These are phyloP conservation scores for Zaprionus davidi DNA, from an alignment of 1,140 invertebrate species.

Conservation along the genomic window DNA sequence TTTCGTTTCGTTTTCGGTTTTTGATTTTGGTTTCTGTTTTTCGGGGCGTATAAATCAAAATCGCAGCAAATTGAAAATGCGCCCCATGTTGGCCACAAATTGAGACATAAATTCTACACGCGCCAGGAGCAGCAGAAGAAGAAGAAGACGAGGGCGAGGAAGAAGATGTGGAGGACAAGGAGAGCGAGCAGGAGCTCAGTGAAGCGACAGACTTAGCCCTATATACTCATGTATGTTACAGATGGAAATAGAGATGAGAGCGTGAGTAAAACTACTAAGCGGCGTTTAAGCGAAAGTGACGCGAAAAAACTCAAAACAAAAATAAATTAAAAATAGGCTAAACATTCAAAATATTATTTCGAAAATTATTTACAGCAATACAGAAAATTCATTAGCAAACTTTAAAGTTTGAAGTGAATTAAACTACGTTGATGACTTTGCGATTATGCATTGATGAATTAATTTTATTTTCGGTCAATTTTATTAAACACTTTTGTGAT, in stretches of 20 bases:
- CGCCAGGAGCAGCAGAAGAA: conserved; percentile 54
- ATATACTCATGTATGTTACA: background rate
- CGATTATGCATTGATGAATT: no score
- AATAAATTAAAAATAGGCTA: no score
- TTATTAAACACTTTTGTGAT: no score
- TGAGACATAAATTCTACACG: conserved; percentile 82
- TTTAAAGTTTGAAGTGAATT: no score
- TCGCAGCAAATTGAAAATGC: conserved; percentile 79
- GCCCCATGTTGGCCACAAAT: conserved; percentile 80
- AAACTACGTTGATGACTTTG: no score
- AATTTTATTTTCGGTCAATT: no score
- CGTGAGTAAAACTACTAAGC: no score
- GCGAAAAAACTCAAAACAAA: no score
- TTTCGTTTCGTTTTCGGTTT: conserved; percentile 21
- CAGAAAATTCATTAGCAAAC: no score
- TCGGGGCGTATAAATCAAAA: conserved; percentile 78
- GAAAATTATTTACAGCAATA: no score
- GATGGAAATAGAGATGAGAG: conserved; percentile 4
- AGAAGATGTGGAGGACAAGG: background rate
- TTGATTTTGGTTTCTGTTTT: conserved; percentile 44
- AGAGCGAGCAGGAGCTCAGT: background rate
- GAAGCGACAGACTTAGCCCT: conserved; percentile 3
- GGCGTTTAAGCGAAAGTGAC: no score
- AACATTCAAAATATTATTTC: no score
- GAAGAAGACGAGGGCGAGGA: background rate